Conservation (phyloP, 1,140 invertebrate genomes). For the Leucophenga varia region DNA sequence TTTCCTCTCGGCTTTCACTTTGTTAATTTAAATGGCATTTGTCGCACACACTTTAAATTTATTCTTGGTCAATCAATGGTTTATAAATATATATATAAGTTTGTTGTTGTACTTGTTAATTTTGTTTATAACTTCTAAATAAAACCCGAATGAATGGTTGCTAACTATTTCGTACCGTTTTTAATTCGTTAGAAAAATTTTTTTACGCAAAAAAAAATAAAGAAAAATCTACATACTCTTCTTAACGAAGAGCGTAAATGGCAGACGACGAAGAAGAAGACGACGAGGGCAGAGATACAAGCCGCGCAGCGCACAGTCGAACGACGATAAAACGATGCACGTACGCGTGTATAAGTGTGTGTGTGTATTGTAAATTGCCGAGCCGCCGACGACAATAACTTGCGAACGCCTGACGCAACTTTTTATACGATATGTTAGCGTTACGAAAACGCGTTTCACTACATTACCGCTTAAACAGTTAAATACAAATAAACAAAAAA, state of each 20-base stretch:
- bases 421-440: too few species aligned
- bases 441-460: too few species aligned
- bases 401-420: too few species aligned
- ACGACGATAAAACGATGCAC: too few species aligned
- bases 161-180: conserved; percentile 34
- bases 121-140: conserved; percentile 53
- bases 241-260: conserved; percentile 6
- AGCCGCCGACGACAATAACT: too few species aligned
- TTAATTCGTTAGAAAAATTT: conserved; percentile 26
- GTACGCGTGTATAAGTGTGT: too few species aligned
- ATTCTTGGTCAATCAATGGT: too few species aligned
- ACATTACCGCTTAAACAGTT: too few species aligned
- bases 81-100: too few species aligned
- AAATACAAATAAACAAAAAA: too few species aligned
- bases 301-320: too few species aligned
- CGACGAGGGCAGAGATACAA: not conserved
- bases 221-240: conserved; percentile 8
- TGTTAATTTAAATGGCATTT: conserved; percentile 6
- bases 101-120: conserved; percentile 44
- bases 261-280: conserved; percentile 13
- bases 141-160: conserved; percentile 45
- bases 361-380: too few species aligned
- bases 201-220: conserved; percentile 33
- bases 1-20: conserved; percentile 7
- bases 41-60: conserved; percentile 13